Base-by-base conservation (phyloP, 2,797 vertebrate genomes). In the Mormyrus hasselquistii region DNA sequence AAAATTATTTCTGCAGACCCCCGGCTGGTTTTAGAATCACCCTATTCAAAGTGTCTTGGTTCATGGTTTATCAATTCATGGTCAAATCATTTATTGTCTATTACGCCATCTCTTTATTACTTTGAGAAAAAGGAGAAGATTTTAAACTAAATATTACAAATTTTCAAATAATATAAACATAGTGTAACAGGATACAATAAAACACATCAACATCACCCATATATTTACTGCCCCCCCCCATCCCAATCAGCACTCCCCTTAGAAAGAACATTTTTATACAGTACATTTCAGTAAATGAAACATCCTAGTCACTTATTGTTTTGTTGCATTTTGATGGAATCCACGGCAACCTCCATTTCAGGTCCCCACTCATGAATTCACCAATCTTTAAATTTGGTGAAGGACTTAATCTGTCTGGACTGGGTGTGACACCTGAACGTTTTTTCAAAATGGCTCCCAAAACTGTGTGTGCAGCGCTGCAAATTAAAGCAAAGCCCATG, bases 71-170 rank as follows among this genome's bases (percentile, higher is more conserved):
- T 25, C 34, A 62, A 41, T 55, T 88, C 25, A 76, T 88, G 44
- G 79, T 62, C 59, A 25, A 62, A 62, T 62, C 59, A 79, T 83
- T 88, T 88, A 86, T 89, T 86, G 25, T 82, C 50, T 50, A 69
- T 69, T 73, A 86, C 82, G 69, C 16, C 19, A 14, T 73, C 41
- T 59, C 44, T 69, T 65, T 69, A 65, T 89, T 49, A 47, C 44
- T 88, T 83, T 53, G 25, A 41, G 53, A 88, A 88, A 89, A 65
- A 29, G 19, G 53, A 84, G 84, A 88, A 53, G 49, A 53, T 87
- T 59, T 52, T 50, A 83, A 88, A 90, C 89, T 84, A 90, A 88
- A 88, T 52, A 52, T 83, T 84, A 90, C 86, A 90, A 86, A 86
- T 62, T 41, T 73, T 84, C 76, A 88, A 87, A 89, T 87, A 87